phyloP scores from a whole-genome alignment of 2,888 invertebrate species.

The Siphlonurus alternatus region DNA sequence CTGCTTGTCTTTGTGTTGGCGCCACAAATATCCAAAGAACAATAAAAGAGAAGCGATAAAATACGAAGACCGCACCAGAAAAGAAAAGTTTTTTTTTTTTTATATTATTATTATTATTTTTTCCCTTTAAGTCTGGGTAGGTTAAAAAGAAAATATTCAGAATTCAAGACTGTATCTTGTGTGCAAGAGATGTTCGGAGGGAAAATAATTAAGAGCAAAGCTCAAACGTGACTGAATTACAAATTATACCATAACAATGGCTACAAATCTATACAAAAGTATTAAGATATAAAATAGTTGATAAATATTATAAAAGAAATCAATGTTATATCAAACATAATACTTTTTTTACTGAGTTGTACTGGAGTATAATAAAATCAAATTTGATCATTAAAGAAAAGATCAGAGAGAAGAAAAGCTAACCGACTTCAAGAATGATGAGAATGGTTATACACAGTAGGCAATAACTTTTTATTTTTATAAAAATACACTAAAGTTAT shows the following conservation, averaged over 20 bases:
- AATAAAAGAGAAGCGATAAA: neutral
- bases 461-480: no score
- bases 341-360: neutral
- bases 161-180: neutral
- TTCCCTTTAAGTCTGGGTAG: neutral
- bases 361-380: neutral
- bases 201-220: neutral
- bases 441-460: no score
- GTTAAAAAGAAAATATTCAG: neutral
- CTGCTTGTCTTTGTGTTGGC: neutral
- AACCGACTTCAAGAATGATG: no score
- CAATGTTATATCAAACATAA: neutral
- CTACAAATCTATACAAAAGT: neutral
- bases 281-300: neutral
- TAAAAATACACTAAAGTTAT: no score
- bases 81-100: neutral
- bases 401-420: neutral
- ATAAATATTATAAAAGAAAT: neutral
- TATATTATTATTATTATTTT: neutral
- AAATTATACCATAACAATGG: neutral
- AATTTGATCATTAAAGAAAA: neutral
- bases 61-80: neutral
- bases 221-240: neutral
- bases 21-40: neutral
- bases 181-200: neutral